Evolutionary conservation across 2,113 vertebrate genomes (phyloP), one percentile per base, ranked within the genome.

Genomic region (Lophochroa leadbeateri): DNA sequence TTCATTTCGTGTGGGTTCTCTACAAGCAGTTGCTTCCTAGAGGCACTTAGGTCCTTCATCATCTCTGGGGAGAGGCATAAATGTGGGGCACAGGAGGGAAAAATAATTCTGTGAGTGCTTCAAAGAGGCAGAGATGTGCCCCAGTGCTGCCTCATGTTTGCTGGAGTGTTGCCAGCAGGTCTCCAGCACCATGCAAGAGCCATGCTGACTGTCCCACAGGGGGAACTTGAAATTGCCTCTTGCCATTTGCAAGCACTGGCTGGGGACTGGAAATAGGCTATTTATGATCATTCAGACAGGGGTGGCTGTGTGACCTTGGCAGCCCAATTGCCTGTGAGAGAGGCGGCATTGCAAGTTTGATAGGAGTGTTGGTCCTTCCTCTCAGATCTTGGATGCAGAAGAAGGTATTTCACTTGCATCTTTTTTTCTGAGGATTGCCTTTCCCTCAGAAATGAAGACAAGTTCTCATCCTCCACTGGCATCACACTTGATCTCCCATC

Each of bases 251-350:
- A 58, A 41, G 67, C 31, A 28, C 29, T 76, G 46, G 9, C 23
- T 72, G 43, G 27, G 44, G 53, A 27, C 19, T 63, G n/a, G 65
- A 64, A 55, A 52, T 9, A 53, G 46, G 29, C 55, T 3, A 1
- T n/a, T 53, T 49, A 4, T 37, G 33, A 17, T 44, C 5, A 0
- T 77, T 77, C 2, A 2, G 37, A 10, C 11, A 25, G 39, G 23
- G 31, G 2, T 78, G 63, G 35, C 61, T 44, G 8, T 53, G 33
- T 37, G 58, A 82, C 29, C 21, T 37, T 13, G 9, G 50, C 41
- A 76, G 57, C 33, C 19, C 1, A 0, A 27, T 10, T 46, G 44
- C n/a, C n/a, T 79, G 28, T 0, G 0, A 58, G 46, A 77, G 31
- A 41, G 24, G 41, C 81, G n/a, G 41, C 28, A 52, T 10, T 57